Conservation (phyloP, 2,797 vertebrate genomes). For the Anabas testudineus region DNA sequence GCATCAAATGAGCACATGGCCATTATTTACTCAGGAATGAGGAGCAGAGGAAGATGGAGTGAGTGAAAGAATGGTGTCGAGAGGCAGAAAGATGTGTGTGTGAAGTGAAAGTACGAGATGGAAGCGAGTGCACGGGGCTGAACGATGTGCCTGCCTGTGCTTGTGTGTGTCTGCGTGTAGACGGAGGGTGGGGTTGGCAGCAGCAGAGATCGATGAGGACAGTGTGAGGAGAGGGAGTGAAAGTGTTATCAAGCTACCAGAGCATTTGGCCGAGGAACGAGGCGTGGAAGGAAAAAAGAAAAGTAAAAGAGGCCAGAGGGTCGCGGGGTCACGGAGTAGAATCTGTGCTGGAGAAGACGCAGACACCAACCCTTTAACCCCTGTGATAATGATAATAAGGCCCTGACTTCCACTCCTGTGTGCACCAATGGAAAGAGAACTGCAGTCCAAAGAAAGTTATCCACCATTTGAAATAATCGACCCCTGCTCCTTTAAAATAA, state of each 20-base stretch:
- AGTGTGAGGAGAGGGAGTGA: constrained; percentile 55
- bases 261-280: constrained; percentile 65
- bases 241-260: constrained; percentile 68
- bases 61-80: constrained; percentile 1
- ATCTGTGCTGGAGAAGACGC: constrained; percentile 76
- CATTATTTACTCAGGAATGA: constrained; percentile 42
- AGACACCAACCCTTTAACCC: constrained; percentile 73
- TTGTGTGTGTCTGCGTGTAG: constrained; percentile 23
- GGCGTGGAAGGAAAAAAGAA: constrained; percentile 51
- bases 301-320: constrained; percentile 53
- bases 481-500: constrained; percentile 53
- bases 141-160: constrained; percentile 26
- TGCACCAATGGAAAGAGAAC: constrained; percentile 45
- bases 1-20: constrained; percentile 29
- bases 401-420: constrained; percentile 60
- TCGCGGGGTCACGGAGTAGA: constrained; percentile 62
- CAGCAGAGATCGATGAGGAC: constrained; percentile 68
- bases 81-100: constrained; percentile 14
- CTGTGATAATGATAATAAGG: constrained; percentile 68
- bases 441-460: constrained; percentile 35
- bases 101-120: background rate
- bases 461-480: constrained; percentile 63
- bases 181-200: constrained; percentile 43
- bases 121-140: constrained; percentile 11
- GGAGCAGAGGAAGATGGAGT: constrained; percentile 29